Evolutionary conservation across 2,113 vertebrate genomes (phyloP).

Genomic region (Corythornis madagascariensis): DNA sequence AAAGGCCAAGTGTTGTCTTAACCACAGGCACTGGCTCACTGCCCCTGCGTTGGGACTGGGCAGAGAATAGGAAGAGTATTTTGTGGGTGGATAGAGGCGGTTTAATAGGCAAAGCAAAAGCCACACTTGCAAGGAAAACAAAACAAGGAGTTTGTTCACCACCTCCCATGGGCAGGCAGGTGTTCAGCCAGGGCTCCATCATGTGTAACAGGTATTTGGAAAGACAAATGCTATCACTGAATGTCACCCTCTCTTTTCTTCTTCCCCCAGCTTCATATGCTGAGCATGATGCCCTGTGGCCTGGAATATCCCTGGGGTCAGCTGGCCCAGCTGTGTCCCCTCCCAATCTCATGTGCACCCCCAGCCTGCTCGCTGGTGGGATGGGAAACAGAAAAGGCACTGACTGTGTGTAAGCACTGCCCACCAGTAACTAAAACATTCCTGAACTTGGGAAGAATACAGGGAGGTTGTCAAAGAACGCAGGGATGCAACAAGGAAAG

Average conservation of each 20-base stretch:
- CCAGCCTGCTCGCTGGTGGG: neutral
- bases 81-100: neutral
- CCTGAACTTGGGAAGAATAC: no score
- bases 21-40: neutral
- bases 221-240: neutral
- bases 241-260: neutral
- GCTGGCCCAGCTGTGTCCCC: neutral
- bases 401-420: neutral
- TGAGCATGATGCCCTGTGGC: neutral
- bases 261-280: neutral
- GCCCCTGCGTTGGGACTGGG: neutral
- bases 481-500: no score
- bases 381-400: neutral
- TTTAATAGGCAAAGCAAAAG: neutral
- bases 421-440: neutral
- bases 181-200: neutral
- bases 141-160: neutral
- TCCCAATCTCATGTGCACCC: neutral
- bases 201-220: fast-evolving
- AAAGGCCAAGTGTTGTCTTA: neutral
- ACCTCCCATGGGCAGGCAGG: neutral
- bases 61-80: neutral
- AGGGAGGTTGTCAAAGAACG: no score
- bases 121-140: neutral
- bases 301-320: neutral